Evolutionary conservation across 1,140 invertebrate species (phyloP).

Genomic region (Caenorhabditis tropicalis): DNA sequence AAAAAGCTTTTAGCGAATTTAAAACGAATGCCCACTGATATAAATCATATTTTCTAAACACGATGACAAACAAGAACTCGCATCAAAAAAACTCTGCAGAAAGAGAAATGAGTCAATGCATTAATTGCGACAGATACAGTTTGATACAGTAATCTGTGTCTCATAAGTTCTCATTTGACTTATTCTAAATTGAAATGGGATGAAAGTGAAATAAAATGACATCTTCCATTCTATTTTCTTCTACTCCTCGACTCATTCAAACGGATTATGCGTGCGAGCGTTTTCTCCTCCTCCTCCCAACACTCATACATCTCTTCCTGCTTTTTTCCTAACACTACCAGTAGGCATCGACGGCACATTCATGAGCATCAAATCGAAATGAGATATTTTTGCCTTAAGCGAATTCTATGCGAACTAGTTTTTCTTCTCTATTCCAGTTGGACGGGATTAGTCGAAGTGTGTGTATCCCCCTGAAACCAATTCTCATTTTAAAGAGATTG

Average conservation of each 20-base stretch:
- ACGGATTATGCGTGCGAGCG: slow-evolving; percentile 20
- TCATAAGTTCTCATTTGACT: too few species aligned
- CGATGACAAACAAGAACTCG: too few species aligned
- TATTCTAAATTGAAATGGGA: background rate
- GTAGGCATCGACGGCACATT: background rate
- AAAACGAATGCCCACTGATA: background rate
- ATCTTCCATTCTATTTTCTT: background rate
- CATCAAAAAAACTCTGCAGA: too few species aligned
- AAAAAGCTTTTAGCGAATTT: slow-evolving; percentile 4
- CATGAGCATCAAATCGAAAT: slow-evolving; percentile 25
- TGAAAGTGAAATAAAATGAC: background rate
- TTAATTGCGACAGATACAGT: too few species aligned
- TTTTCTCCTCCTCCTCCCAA: background rate
- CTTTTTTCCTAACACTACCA: slow-evolving; percentile 21
- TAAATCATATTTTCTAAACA: too few species aligned
- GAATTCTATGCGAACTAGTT: background rate
- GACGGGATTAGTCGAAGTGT: background rate
- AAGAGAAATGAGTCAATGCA: too few species aligned
- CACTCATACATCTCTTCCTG: slow-evolving; percentile 13
- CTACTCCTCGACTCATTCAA: background rate
- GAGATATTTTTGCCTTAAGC: slow-evolving; percentile 36
- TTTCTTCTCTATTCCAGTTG: background rate
- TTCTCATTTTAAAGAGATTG: background rate
- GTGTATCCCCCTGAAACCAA: background rate
- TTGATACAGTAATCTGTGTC: too few species aligned